Evolutionary conservation across 2,797 vertebrate genomes (phyloP), one percentile per base, ranked within the genome.

Genomic region (Psittacula derbiana): DNA sequence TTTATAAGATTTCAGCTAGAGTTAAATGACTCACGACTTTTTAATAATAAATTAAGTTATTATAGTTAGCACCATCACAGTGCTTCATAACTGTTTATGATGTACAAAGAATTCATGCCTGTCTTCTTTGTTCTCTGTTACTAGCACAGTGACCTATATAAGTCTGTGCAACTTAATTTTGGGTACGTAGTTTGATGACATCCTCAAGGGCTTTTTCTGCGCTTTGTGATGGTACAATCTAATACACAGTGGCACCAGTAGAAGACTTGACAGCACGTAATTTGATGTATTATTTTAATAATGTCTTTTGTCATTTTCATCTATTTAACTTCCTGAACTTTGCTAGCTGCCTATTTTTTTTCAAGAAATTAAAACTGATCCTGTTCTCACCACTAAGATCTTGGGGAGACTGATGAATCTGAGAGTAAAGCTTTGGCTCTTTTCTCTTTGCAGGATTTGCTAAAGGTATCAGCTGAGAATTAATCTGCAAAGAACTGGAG

Each of bases 401-500:
- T 60, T 49, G 25, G 30, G n/a, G 31, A 86, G 36, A 49, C 11
- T 18, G 55, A 57, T 49, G 40, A 86, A 62, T 46, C 64, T 81
- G 62, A 82, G 30, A 73, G 55, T 74, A 75, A 85, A 85, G 30
- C 15, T 47, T 88, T 73, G 30, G 23, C 84, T 91, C 40, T 92
- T 89, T 71, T 66, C 50, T 90, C 82, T 91, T 52, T 88, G 80
- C 52, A 62, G 53, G 64, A 84, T 81, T 84, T 94, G 72, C 44
- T 62, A 72, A 92, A 86, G 71, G 67, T 88, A 84, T 60, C 86
- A 93, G 11, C 33, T 82, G 86, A 95, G 86, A 92, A 92, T 76
- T 53, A 86, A 92, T 93, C 87, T 91, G 76, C 71, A 92, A 95
- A 93, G 87, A 96, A 95, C 50, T 91, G 73, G 66, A 92, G 71